These are phyloP conservation scores for Itoplectis maculator DNA, from an alignment of 2,888 invertebrate genomes.

Conservation along the genomic window DNA sequence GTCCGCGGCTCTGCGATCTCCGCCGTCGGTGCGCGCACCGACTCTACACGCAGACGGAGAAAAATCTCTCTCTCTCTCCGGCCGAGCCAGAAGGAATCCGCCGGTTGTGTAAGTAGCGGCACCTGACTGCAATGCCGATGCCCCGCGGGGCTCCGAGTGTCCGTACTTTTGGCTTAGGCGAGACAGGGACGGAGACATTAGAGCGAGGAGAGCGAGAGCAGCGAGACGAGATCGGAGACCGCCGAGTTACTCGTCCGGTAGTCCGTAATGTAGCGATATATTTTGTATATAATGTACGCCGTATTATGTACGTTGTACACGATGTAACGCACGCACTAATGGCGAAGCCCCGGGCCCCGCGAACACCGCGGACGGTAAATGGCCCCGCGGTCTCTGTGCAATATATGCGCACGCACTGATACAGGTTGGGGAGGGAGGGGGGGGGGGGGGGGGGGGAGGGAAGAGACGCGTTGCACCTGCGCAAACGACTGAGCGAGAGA, in stretches of 20 bases:
- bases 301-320: conserved; percentile 8
- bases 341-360: too few relatives aligned
- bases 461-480: conserved; percentile 21
- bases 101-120: conserved; percentile 82
- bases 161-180: conserved; percentile 55
- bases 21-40: neutral
- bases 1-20: conserved; percentile 31
- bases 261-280: conserved; percentile 13
- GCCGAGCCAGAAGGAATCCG: conserved; percentile 76
- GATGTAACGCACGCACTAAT: conserved; percentile 34
- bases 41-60: conserved; percentile 41
- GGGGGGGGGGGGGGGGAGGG: neutral
- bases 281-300: conserved; percentile 21
- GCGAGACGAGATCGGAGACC: too few relatives aligned
- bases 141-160: conserved; percentile 67
- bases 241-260: conserved; percentile 40
- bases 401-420: conserved; percentile 38
- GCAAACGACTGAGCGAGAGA: conserved; percentile 1
- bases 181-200: conserved; percentile 61
- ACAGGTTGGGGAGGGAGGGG: neutral
- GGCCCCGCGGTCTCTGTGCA: too few relatives aligned
- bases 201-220: too few relatives aligned
- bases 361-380: too few relatives aligned
- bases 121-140: conserved; percentile 82
- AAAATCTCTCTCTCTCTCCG: conserved; percentile 39